Conservation (phyloP, 2,888 invertebrate genomes). For the Cephus pulcher region DNA sequence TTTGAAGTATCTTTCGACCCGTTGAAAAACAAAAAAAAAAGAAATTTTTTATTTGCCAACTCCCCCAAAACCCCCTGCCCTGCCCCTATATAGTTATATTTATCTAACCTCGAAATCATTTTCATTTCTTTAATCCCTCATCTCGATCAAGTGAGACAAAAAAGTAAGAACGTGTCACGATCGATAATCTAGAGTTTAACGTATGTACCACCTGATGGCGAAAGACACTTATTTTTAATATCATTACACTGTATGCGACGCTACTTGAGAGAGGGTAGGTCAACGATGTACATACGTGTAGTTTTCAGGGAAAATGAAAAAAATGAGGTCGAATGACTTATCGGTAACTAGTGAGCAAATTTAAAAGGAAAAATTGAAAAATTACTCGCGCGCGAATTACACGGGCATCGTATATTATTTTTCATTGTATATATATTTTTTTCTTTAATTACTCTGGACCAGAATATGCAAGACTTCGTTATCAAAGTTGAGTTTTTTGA, state of each 20-base stretch:
- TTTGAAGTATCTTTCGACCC: too few species aligned
- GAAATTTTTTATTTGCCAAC: neutral
- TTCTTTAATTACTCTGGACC: neutral
- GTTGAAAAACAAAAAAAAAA: too few species aligned
- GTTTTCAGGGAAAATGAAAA: neutral
- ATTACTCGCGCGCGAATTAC: neutral
- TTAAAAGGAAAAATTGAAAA: neutral
- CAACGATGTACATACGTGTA: neutral
- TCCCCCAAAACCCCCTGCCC: neutral
- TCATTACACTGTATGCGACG: neutral
- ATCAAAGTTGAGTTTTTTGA: neutral
- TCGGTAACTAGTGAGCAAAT: too few species aligned
- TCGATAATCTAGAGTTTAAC: neutral
- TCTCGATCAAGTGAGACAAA: neutral
- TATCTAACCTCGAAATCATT: neutral
- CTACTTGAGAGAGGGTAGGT: neutral
- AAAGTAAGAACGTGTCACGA: neutral
- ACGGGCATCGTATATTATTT: neutral
- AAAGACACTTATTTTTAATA: neutral
- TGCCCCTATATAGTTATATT: neutral
- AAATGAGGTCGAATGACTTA: neutral
- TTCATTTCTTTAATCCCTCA: neutral
- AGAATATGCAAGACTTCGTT: neutral
- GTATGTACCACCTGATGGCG: neutral
- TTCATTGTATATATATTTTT: neutral